These are phyloP conservation scores for Nephrocerus scutellatus DNA, from an alignment of 2,888 invertebrate genomes.

Conservation along the genomic window DNA sequence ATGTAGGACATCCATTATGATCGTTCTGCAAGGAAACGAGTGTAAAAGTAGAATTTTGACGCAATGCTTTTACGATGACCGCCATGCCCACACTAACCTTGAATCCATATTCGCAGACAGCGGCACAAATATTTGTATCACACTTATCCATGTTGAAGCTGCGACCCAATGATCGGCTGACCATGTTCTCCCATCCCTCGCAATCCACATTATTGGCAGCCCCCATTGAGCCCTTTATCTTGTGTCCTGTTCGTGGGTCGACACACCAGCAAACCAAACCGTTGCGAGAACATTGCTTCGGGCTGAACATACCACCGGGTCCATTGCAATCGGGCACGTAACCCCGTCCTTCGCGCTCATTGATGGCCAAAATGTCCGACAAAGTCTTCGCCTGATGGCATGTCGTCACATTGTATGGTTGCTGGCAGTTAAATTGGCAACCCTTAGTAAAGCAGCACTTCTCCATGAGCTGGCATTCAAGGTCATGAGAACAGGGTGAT, in stretches of 20 bases:
- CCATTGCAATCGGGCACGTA: slow-evolving; percentile 75
- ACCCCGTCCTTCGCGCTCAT: slow-evolving; percentile 72
- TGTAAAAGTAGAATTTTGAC: background rate
- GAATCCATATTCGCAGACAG: slow-evolving; percentile 79
- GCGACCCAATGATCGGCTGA: slow-evolving; percentile 47
- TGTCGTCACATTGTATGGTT: slow-evolving; percentile 68
- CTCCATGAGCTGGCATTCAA: slow-evolving; percentile 74
- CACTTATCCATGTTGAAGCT: slow-evolving; percentile 54
- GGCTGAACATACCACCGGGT: slow-evolving; percentile 62
- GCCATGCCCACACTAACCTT: slow-evolving; percentile 49
- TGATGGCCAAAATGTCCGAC: slow-evolving; percentile 68
- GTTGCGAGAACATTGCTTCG: slow-evolving; percentile 75
- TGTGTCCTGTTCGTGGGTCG: slow-evolving; percentile 64
- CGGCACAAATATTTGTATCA: slow-evolving; percentile 67
- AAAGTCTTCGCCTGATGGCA: slow-evolving; percentile 72
- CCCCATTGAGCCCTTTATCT: slow-evolving; percentile 73
- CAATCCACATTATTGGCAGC: slow-evolving; percentile 65
- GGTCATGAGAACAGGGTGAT: slow-evolving; percentile 65
- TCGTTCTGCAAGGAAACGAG: slow-evolving; percentile 35
- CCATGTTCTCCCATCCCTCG: slow-evolving; percentile 45
- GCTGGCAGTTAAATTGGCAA: slow-evolving; percentile 66
- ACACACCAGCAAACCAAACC: slow-evolving; percentile 86
- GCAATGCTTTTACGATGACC: background rate
- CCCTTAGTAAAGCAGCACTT: slow-evolving; percentile 72
- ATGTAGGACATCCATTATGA: slow-evolving; percentile 66